Evolutionary conservation across 2,113 vertebrate genomes (phyloP), one percentile per base, ranked within the genome.

Genomic region (Pavo muticus): DNA sequence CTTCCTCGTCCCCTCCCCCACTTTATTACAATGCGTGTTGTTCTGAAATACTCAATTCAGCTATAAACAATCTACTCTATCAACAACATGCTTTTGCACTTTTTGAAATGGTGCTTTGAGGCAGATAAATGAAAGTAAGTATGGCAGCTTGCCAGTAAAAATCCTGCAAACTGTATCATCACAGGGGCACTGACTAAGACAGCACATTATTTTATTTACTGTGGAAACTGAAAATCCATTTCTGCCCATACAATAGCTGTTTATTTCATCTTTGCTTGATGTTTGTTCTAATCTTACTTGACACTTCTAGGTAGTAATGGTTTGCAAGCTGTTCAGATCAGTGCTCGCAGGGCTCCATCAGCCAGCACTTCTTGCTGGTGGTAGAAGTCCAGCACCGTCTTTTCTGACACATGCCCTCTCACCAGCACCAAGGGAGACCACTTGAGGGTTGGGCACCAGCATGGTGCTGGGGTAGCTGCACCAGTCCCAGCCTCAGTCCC

Each of bases 21-120:
- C 97, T 97, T 97, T 93, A 91, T 97, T 98, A 98, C 98, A 98
- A 98, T 98, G 98, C 90, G 77, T 97, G 98, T 98, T 98, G 98
- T 97, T 98, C 97, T 96, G 97, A 98, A 98, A 98, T 96, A 95
- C 98, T 98, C 98, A 98, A 95, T 98, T 98, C 98, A 97, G 98
- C 98, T 98, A 98, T 99, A 99, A 99, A 99, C 98, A 99, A 98
- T 98, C 98, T 98, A 97, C 98, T 98, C 98, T 96, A 98, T 98
- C 97, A 98, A 97, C 97, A 98, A 99, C 99, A 99, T 98, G 99
- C 98, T 99, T 99, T 99, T 99, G 99, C 99, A 99, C 99, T 99
- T 98, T 98, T 98, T 96, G 98, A 98, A 98, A 98, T 97, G 97
- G 97, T 98, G 98, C 98, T 98, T 98, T 96, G 98, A 99, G 98